Percentiles rank a stretch among this genome's conserved stretches.
These are phyloP conservation scores for Gasterosteus aculeatus DNA, from an alignment of 2,113 vertebrate genomes.

Conservation along the genomic window DNA sequence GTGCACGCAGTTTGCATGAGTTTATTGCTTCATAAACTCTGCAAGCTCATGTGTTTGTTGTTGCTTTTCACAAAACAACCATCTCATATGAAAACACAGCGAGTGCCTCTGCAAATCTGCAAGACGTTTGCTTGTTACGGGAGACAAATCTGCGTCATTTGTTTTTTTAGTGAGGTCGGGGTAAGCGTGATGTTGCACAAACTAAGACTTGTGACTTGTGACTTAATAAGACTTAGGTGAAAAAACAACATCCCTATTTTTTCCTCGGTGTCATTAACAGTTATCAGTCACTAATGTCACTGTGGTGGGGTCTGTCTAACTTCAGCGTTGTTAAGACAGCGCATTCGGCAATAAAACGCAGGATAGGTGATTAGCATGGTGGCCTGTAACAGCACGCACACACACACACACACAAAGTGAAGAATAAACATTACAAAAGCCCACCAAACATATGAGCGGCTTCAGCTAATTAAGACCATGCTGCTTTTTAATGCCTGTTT, in stretches of 20 bases:
- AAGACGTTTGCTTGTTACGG: constrained; percentile 20
- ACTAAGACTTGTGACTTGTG: too few species aligned
- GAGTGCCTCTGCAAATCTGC: constrained; percentile 13
- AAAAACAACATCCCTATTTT: neutral
- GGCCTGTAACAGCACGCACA: constrained; percentile 54
- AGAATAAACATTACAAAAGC: constrained; percentile 72
- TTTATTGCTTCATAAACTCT: constrained; percentile 11
- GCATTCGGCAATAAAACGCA: constrained; percentile 60
- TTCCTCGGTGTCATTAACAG: neutral
- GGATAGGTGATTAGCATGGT: constrained; percentile 56
- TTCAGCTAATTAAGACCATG: constrained; percentile 73
- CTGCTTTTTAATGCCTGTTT: constrained; percentile 73
- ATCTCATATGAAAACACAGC: constrained; percentile 7
- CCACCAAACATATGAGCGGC: constrained; percentile 56
- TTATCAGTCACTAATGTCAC: constrained; percentile 9
- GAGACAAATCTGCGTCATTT: neutral
- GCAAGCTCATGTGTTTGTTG: constrained; percentile 54
- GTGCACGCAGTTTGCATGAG: constrained; percentile 15
- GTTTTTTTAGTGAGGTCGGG: neutral
- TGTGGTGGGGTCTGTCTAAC: constrained; percentile 1
- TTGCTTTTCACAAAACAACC: constrained; percentile 52
- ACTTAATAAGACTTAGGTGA: too few species aligned
- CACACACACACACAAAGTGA: constrained; percentile 28
- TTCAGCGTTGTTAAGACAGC: constrained; percentile 22
- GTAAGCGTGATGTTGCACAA: neutral